phyloP scores from a whole-genome alignment of 2,113 vertebrate species.

The Anser cygnoides region DNA sequence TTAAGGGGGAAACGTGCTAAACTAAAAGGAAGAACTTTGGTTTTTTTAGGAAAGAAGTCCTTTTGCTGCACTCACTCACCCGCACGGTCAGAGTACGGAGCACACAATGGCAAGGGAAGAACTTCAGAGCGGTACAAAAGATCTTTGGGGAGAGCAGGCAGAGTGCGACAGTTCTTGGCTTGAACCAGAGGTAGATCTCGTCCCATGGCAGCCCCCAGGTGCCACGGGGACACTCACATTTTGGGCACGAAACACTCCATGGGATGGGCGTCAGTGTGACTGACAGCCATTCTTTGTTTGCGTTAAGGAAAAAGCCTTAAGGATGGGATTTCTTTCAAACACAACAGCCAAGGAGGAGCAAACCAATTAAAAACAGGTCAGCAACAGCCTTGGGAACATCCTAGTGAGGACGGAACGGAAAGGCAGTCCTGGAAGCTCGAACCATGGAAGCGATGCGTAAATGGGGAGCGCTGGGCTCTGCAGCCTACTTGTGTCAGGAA shows the following conservation, averaged over 20 bases:
- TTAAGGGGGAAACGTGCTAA: not conserved
- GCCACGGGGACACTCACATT: not conserved
- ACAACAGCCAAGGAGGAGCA: constrained; percentile 45
- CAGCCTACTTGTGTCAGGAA: constrained; percentile 49
- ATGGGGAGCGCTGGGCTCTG: not conserved
- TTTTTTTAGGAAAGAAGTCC: not conserved
- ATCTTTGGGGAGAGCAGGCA: not conserved
- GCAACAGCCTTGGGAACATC: constrained; percentile 4
- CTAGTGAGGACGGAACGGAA: not conserved
- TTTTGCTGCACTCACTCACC: not conserved
- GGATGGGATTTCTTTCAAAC: constrained; percentile 1
- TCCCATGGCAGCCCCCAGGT: not conserved
- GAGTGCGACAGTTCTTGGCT: not conserved
- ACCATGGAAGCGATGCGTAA: not conserved
- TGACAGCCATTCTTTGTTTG: not conserved
- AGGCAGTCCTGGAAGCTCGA: not conserved
- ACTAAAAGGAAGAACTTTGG: not conserved
- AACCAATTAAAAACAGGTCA: constrained; percentile 61
- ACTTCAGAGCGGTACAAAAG: not conserved
- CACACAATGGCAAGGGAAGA: not conserved
- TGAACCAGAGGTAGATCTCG: not conserved
- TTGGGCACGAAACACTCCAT: not conserved
- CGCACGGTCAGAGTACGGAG: not conserved
- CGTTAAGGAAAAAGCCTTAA: not conserved
- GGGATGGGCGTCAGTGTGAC: not conserved